phyloP scores from a whole-genome alignment of 2,888 invertebrate species.

The Micoletzkya japonica region DNA sequence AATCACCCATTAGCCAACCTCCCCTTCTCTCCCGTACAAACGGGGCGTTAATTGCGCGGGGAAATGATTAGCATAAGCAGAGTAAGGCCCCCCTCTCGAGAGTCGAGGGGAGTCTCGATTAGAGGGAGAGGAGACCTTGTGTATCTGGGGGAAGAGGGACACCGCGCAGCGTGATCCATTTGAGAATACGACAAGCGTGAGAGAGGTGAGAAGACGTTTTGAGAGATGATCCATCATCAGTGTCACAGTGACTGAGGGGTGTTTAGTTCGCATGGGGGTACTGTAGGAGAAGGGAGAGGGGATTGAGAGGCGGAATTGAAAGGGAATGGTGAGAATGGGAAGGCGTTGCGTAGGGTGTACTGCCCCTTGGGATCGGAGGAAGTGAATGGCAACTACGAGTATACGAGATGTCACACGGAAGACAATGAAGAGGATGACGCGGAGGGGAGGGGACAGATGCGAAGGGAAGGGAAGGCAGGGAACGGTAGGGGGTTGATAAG shows the following conservation, averaged over 20 bases:
- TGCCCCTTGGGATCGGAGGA: too few relatives aligned
- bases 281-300: too few relatives aligned
- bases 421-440: too few relatives aligned
- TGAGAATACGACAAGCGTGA: not conserved
- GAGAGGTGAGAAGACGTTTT: not conserved
- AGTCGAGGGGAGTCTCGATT: not conserved
- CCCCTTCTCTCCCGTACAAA: not conserved
- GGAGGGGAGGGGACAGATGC: too few relatives aligned
- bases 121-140: conserved; percentile 15
- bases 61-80: conserved; percentile 29
- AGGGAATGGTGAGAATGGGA: too few relatives aligned
- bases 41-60: conserved; percentile 21
- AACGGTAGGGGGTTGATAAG: too few relatives aligned
- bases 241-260: too few relatives aligned
- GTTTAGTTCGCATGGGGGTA: not conserved
- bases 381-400: too few relatives aligned
- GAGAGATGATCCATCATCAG: not conserved
- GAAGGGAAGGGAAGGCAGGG: too few relatives aligned
- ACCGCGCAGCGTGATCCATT: conserved; percentile 6
- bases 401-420: too few relatives aligned
- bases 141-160: not conserved
- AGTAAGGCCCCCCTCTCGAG: not conserved
- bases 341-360: too few relatives aligned
- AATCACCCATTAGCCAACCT: conserved; percentile 10
- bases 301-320: too few relatives aligned